phyloP scores from a whole-genome alignment of 1,140 invertebrate species.

The Hyles vespertilio region DNA sequence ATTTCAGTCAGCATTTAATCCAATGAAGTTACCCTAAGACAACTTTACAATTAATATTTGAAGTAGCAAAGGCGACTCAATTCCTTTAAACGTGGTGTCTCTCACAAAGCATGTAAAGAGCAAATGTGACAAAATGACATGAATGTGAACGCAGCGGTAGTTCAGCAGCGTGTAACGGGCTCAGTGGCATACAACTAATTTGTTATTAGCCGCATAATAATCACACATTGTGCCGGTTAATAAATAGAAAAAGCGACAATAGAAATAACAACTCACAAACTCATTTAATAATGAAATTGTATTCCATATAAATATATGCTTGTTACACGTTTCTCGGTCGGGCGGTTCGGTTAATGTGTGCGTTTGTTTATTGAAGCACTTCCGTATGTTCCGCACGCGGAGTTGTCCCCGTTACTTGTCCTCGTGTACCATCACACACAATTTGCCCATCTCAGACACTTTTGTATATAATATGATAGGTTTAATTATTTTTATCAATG shows the following conservation, averaged over 20 bases:
- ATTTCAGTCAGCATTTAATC: too few relatives aligned
- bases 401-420: too few relatives aligned
- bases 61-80: too few relatives aligned
- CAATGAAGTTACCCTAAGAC: too few relatives aligned
- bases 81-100: too few relatives aligned
- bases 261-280: slow-evolving; percentile 69
- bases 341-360: slow-evolving; percentile 58
- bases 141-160: slow-evolving; percentile 5
- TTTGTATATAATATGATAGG: too few relatives aligned
- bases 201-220: slow-evolving; percentile 71
- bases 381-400: slow-evolving; percentile 32
- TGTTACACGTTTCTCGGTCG: slow-evolving; percentile 50
- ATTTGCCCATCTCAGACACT: too few relatives aligned
- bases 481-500: too few relatives aligned
- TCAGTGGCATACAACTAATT: slow-evolving; percentile 61
- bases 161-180: slow-evolving; percentile 50
- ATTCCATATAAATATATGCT: slow-evolving; percentile 65
- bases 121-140: neutral
- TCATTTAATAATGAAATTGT: slow-evolving; percentile 73
- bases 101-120: too few relatives aligned
- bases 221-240: slow-evolving; percentile 67
- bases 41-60: too few relatives aligned
- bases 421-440: too few relatives aligned
- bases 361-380: slow-evolving; percentile 55
- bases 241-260: slow-evolving; percentile 75